Base-by-base conservation (phyloP, 2,113 vertebrate genomes). In the Desmodus rotundus region DNA sequence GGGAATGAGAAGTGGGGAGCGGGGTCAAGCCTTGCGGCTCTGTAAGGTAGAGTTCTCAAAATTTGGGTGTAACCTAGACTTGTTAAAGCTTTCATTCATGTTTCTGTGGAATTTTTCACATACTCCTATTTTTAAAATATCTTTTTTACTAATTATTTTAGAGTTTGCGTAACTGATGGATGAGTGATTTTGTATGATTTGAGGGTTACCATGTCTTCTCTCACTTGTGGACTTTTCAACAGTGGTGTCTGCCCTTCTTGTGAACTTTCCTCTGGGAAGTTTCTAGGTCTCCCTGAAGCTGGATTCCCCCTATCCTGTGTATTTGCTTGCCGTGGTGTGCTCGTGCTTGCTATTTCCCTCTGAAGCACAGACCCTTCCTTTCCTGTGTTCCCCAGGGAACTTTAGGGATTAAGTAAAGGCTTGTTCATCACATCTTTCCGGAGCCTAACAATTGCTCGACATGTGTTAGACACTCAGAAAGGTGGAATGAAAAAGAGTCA, bases 291-390 rank as follows among this genome's bases (percentile, higher is more conserved):
- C 82, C 36, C 61, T 47, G 9, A 20, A 50, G 20, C 15, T 61
- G 8, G 15, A 12, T 43, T 26, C 13, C 4, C 22, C 2, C 7
- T 7, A 1, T 6, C 0, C 4, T 0, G 0, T 15, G 7, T 36
- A 6, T 24, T 63, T 58, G 56, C 36, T 14, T 56, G 5, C 5
- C 4, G 26, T 0, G 0, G 43, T 58, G 16, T 33, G 24, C 41
- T n/a, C 2, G 2, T 11, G 0, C 14, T 12, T 8, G 20, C 13
- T 58, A 0, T 70, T 33, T 61, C 3, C 31, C 24, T 54, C 11
- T n/a, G 26, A 95, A 20, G 7, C 15, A 1, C 8, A 12, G 45
- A 19, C 0, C 45, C 83, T 67, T 36, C 15, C 36, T 43, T 61
- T 24, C 31, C 68, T 78, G 1, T n/a, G 11, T 45, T 89, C 36